phyloP scores from a whole-genome alignment of 2,888 invertebrate species.

The Pyrochroa serraticornis region DNA sequence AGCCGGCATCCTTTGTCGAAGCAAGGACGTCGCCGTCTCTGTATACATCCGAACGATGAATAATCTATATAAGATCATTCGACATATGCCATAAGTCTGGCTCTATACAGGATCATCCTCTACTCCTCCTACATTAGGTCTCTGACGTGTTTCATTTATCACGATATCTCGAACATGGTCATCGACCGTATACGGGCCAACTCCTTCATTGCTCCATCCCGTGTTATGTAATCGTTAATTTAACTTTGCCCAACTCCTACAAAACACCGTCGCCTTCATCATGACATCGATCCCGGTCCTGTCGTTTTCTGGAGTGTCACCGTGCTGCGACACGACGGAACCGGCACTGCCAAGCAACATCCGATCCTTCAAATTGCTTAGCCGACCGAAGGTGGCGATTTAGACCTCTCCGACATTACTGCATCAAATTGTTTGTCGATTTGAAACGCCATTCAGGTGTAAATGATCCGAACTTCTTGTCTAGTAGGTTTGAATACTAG shows the following conservation, averaged over 20 bases:
- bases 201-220: constrained; percentile 12
- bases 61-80: neutral
- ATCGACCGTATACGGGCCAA: constrained; percentile 13
- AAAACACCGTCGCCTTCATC: constrained; percentile 15
- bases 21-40: neutral
- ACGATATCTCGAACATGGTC: constrained; percentile 24
- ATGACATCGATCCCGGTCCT: constrained; percentile 11
- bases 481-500: too few relatives aligned
- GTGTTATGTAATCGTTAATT: constrained; percentile 26
- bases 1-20: neutral
- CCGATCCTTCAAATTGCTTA: too few relatives aligned
- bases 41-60: constrained; percentile 1
- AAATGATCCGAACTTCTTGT: too few relatives aligned
- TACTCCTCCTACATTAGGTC: constrained; percentile 14
- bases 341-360: too few relatives aligned
- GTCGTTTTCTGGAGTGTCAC: too few relatives aligned
- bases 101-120: constrained; percentile 13
- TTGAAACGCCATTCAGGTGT: too few relatives aligned
- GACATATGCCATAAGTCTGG: neutral
- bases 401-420: too few relatives aligned
- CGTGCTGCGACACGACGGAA: too few relatives aligned
- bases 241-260: constrained; percentile 20
- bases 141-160: constrained; percentile 23
- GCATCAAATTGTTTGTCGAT: too few relatives aligned
- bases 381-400: too few relatives aligned